Evolutionary conservation across 1,140 invertebrate genomes (phyloP).

Genomic region (Leptoteleia sp.): DNA sequence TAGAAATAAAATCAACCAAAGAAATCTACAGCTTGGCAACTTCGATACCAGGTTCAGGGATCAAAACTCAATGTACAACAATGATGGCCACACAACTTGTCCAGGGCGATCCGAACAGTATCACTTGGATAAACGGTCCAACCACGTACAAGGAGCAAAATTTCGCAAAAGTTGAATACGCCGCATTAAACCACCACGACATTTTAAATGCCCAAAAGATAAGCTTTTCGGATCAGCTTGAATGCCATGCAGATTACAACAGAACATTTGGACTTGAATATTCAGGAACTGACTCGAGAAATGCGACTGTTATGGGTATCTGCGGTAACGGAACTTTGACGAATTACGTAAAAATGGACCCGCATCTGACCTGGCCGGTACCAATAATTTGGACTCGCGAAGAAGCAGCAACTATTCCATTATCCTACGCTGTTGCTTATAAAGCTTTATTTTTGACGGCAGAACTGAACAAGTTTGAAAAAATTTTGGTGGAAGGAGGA

Average conservation of each 20-base stretch:
- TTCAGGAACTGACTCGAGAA: constrained; percentile 81
- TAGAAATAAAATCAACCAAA: constrained; percentile 84
- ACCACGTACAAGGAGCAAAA: constrained; percentile 3
- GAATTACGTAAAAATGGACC: constrained; percentile 89
- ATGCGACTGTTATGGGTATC: constrained; percentile 87
- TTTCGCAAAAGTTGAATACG: constrained; percentile 81
- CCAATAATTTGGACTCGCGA: constrained; percentile 82
- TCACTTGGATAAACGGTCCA: constrained; percentile 89
- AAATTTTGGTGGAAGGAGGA: constrained; percentile 85
- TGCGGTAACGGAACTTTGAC: constrained; percentile 90
- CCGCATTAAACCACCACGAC: constrained; percentile 87
- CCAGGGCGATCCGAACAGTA: constrained; percentile 89
- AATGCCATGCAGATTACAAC: too few species aligned
- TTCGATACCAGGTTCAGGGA: neutral
- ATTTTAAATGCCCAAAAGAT: constrained; percentile 88
- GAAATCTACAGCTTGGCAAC: constrained; percentile 85
- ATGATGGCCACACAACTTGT: constrained; percentile 88
- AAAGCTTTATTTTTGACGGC: constrained; percentile 90
- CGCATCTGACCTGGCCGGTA: constrained; percentile 90
- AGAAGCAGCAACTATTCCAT: constrained; percentile 83
- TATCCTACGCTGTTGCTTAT: constrained; percentile 87
- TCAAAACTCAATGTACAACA: constrained; percentile 70
- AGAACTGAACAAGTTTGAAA: constrained; percentile 82
- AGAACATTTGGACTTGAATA: constrained; percentile 87
- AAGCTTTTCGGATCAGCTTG: constrained; percentile 80